A percentile compares a stretch with the other conserved stretches of the same genome.
phyloP scores from a whole-genome alignment of 2,797 vertebrate species.

The Emydoidea blandingii region DNA sequence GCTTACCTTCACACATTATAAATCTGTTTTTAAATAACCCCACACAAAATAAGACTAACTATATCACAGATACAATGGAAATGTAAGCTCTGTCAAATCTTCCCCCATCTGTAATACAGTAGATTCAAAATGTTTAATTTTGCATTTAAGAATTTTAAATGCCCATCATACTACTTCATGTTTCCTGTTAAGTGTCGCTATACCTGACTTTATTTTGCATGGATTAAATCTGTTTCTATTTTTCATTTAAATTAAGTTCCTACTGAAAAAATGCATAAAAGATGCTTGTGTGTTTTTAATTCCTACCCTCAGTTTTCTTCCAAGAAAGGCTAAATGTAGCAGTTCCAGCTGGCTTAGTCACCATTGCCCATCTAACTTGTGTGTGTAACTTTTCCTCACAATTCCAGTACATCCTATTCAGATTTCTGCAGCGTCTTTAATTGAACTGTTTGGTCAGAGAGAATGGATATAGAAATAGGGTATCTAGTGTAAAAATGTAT shows the following conservation, averaged over 20 bases:
- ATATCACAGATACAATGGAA: background rate
- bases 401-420: background rate
- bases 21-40: background rate
- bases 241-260: background rate
- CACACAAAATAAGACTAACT: background rate
- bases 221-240: background rate
- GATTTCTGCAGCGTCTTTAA: background rate
- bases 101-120: background rate
- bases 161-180: background rate
- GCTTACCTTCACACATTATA: background rate
- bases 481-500: background rate
- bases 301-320: background rate
- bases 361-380: background rate
- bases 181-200: background rate
- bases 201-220: conserved; percentile 8
- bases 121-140: background rate
- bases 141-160: background rate
- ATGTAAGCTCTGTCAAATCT: background rate
- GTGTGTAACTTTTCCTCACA: background rate
- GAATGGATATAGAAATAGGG: background rate
- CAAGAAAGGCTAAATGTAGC: background rate
- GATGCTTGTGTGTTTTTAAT: background rate
- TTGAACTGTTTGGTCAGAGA: background rate
- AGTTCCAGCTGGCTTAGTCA: background rate
- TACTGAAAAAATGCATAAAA: background rate